Conservation (phyloP, 2,113 vertebrate species). For the Alosa alosa region DNA sequence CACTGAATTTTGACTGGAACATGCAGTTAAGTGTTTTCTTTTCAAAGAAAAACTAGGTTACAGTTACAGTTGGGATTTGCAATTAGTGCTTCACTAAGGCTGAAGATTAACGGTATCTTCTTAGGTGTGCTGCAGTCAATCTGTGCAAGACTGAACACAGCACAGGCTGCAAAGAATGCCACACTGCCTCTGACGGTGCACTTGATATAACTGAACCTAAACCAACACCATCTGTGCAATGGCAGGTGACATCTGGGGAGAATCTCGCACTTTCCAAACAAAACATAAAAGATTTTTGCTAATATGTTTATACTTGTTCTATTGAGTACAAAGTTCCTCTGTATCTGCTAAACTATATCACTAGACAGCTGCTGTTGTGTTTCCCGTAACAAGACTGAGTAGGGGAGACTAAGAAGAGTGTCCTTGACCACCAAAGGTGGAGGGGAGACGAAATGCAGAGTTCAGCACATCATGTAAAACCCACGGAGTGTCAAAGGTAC, state of each 20-base stretch:
- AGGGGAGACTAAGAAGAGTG: conserved; percentile 16
- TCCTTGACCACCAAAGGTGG: neutral
- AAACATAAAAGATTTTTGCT: neutral
- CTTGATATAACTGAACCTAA: neutral
- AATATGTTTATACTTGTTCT: neutral
- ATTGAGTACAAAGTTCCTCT: neutral
- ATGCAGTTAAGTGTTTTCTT: no score
- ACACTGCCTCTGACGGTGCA: neutral
- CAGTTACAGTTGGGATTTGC: neutral
- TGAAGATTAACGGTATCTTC: neutral
- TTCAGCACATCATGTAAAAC: conserved; percentile 14
- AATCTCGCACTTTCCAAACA: neutral
- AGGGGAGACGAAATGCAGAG: neutral
- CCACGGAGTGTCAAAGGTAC: neutral
- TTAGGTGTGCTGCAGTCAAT: neutral
- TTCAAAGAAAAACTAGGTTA: neutral
- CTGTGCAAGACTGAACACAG: neutral
- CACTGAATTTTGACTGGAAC: no score
- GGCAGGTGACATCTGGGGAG: no score
- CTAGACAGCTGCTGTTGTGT: neutral
- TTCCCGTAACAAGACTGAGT: neutral
- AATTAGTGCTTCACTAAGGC: neutral
- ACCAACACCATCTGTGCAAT: neutral
- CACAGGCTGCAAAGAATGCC: neutral
- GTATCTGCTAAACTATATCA: neutral